Base-by-base conservation (phyloP, 2,797 vertebrate genomes). In the Luscinia megarhynchos region DNA sequence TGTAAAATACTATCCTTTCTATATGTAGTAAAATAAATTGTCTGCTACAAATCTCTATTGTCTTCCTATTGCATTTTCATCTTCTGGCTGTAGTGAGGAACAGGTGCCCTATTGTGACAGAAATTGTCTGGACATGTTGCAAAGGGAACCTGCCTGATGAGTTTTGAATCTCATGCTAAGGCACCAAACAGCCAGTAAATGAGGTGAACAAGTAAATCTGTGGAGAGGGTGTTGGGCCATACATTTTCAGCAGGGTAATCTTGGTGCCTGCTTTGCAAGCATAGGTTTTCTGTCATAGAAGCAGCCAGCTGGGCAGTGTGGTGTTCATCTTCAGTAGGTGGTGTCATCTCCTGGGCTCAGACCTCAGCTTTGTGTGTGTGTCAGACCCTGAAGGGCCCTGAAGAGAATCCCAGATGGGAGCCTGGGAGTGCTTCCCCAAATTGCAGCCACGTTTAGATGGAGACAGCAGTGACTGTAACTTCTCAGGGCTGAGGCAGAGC, bases 331-430 rank as follows among this genome's bases (percentile, higher is more conserved):
- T 57, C 11, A n/a, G 20, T 6, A 57, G 41, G 15, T 8, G 10
- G 23, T 79, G n/a, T 53, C 2, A 24, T 69, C 34, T 63, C 9
- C 12, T 17, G 21, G 26, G 10, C 64, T 83, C 50, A 69, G 34
- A 32, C 29, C 32, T 83, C 53, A 45, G 43, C 19, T 46, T 34
- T 32, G 30, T 54, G 11, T 58, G 32, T 59, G 27, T 62, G 36
- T 38, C 23, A 2, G 1, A 17, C 11, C 9, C 32, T 16, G 34
- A 73, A 69, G 40, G 55, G 8, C 26, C 38, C 46, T 43, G 26
- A 46, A 46, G 16, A 54, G 12, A 50, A 61, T 48, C 38, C 20
- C 2, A 6, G 34, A 41, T 0, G 0, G 18, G 29, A 68, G 29
- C 41, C 20, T 77, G 13, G 20, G 26, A 11, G 5, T 29, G 34